Evolutionary conservation across 2,113 vertebrate genomes (phyloP), one percentile per base, ranked within the genome.

Genomic region (Caranx ignobilis): DNA sequence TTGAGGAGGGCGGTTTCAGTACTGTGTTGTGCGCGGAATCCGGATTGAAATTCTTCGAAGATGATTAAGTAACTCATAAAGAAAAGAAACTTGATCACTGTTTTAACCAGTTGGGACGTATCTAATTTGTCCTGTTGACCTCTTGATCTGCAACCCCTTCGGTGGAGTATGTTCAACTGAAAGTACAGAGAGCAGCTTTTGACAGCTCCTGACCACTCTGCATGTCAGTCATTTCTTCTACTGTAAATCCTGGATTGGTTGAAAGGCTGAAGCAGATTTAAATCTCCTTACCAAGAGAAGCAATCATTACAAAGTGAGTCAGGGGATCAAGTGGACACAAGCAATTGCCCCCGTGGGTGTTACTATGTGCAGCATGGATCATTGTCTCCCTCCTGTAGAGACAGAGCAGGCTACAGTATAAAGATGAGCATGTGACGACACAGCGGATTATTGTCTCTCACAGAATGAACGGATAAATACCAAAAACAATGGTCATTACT

Each of bases 221-320:
- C 81, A 85, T 81, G 86, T 89, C 83, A 62, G 88, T 93, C 90
- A 85, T 93, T 92, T 85, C 85, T 90, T 87, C 72, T 74, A 47
- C 50, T 90, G 73, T 92, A 93, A 96, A 96, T 94, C 95, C 94
- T 89, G 90, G 91, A 91, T 93, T 94, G 90, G 94, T 92, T 71
- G 89, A 92, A 94, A 92, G 75, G 64, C 77, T 10, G 56, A 21
- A 75, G 82, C 82, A 93, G 89, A 92, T 91, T 91, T 88, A 95
- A 96, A 96, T 96, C 95, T 95, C 89, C 88, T 96, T 95, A 95
- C 77, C 84, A 69, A 77, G 87, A 90, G 91, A 92, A 94, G 89
- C 94, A 95, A 94, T 95, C 92, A 64, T 89, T 60, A 91, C 15
- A 91, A 87, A 89, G 91, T 82, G 13, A 61, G 59, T 77, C 19